Percentiles rank a stretch among this genome's conserved stretches.
Conservation (phyloP, 2,797 vertebrate genomes). For the Valencia hispanica region DNA sequence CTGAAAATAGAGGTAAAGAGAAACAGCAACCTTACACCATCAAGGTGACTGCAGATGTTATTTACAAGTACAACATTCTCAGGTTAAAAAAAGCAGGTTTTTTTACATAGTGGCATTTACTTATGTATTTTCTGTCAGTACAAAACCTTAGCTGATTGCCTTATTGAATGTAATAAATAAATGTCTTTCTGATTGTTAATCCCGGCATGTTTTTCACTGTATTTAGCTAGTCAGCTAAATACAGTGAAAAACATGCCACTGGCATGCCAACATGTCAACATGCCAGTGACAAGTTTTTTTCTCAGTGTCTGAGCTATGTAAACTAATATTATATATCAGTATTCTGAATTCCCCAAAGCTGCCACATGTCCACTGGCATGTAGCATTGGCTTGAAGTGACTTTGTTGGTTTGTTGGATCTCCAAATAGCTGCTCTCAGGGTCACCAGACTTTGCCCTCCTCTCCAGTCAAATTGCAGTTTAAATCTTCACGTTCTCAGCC, state of each 20-base stretch:
- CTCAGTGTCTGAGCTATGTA: neutral
- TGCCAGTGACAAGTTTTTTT: too few relatives aligned
- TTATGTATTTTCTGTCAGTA: too few relatives aligned
- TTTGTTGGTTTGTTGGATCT: neutral
- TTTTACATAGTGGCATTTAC: neutral
- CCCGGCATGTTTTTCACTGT: neutral
- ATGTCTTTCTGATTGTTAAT: neutral
- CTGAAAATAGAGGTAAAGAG: neutral
- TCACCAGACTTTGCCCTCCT: neutral
- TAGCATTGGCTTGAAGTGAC: neutral
- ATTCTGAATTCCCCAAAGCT: neutral
- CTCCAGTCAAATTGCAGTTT: neutral
- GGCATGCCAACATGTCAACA: too few relatives aligned
- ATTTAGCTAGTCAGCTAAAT: too few relatives aligned
- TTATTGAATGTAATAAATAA: neutral
- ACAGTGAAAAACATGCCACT: too few relatives aligned
- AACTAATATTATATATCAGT: neutral
- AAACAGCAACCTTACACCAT: neutral
- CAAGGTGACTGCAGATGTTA: neutral
- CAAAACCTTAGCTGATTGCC: too few relatives aligned
- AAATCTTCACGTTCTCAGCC: neutral
- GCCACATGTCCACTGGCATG: neutral
- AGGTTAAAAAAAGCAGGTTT: neutral
- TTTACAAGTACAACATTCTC: neutral
- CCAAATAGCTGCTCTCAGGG: neutral